Percentiles rank a stretch among this genome's conserved stretches.
Evolutionary conservation across 2,888 invertebrate species (phyloP).

Genomic region (Didymodactylos carnosus): DNA sequence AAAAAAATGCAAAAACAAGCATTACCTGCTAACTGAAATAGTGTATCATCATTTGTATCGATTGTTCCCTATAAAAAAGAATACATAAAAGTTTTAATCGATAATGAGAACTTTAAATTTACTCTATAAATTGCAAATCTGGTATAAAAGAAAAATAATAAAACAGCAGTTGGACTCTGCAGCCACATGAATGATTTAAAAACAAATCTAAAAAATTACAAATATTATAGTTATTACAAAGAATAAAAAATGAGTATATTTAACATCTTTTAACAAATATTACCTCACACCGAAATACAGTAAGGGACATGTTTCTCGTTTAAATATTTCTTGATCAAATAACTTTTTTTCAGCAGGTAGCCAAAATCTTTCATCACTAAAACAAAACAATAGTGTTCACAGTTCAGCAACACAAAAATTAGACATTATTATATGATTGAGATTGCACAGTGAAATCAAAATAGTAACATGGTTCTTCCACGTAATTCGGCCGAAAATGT

Average conservation of each 20-base stretch:
- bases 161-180: not conserved
- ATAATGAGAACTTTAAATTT: not conserved
- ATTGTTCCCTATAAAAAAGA: not conserved
- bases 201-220: not conserved
- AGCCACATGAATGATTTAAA: not conserved
- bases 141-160: not conserved
- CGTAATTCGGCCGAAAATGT: too few relatives aligned
- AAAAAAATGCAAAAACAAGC: too few relatives aligned
- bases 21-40: not conserved
- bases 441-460: too few relatives aligned
- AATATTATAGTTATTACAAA: too few relatives aligned
- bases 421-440: too few relatives aligned
- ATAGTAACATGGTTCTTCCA: too few relatives aligned
- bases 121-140: not conserved
- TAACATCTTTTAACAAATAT: not conserved
- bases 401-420: too few relatives aligned
- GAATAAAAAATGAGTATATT: not conserved
- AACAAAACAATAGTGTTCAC: not conserved
- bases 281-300: not conserved
- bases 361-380: not conserved
- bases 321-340: not conserved
- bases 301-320: not conserved
- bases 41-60: not conserved
- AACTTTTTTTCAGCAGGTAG: not conserved
- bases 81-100: not conserved